Base-by-base conservation (phyloP, 2,888 invertebrate genomes). In the Dynastes maya region DNA sequence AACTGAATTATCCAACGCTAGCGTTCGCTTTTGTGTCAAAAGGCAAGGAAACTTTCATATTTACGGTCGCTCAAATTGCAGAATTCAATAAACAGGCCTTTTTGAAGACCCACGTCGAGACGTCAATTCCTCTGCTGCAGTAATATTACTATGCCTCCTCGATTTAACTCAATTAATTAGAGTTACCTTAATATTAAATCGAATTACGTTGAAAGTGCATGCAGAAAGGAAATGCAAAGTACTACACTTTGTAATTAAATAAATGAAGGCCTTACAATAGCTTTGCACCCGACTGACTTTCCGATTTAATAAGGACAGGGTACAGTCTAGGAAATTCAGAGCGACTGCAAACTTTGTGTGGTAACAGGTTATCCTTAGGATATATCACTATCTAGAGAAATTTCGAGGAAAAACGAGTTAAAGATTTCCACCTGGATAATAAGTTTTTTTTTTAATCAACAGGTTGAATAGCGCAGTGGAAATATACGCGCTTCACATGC, bases 1-100 rank as follows among this genome's bases (percentile, higher is more conserved):
- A 67, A 67, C 49, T 67, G 67, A 67, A 49, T 67, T 67, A 49
- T 67, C 22, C 11, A 67, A 22, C 45, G 22, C 22, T 49, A 6
- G 22, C 67, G 49, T 11, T 6, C 45, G 9, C 67, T 27, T 67
- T 45, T 49, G 45, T 9, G 45, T 11, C 67, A 13, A 72, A 72
- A 9, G 29, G 72, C 22, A 53, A 8, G 6, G 40, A 55, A 76
- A 58, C 63, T 63, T 32, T 63, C 27, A n/a, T 58, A 58, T 63
- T 63, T 63, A 63, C 13, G 63, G 63, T 13, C 29, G 29, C 32
- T 63, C 27, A 32, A 63, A 13, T 63, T 29, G 63, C 63, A 63
- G 32, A 63, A 63, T 63, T 63, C n/a, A 63, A 27, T 63, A 63
- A 13, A 9, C 63, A 63, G 27, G 32, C 29, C 63, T 63, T 63